Evolutionary conservation across 1,140 invertebrate species (phyloP).

Genomic region (Drosophila sp.): DNA sequence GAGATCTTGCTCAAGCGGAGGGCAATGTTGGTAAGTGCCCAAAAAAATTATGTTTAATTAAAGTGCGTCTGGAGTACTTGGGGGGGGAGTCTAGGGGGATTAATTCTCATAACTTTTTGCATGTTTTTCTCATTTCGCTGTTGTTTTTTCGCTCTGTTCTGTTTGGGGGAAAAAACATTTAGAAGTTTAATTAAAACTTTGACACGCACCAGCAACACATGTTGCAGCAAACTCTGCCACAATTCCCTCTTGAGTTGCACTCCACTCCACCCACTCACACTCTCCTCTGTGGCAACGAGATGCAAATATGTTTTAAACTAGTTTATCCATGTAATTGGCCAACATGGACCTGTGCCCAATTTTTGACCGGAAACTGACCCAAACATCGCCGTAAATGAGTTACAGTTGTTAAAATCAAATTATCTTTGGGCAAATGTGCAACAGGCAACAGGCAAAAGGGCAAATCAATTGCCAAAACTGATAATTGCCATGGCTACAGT

Average conservation of each 20-base stretch:
- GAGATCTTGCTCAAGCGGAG: conserved; percentile 71
- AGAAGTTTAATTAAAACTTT: conserved; percentile 76
- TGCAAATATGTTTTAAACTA: conserved; percentile 73
- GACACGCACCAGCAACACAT: conserved; percentile 45
- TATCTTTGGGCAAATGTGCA: conserved; percentile 9
- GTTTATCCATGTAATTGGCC: conserved; percentile 60
- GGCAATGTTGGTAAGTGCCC: conserved; percentile 77
- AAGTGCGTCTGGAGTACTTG: background rate
- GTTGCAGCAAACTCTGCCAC: conserved; percentile 18
- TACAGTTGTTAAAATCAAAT: conserved; percentile 52
- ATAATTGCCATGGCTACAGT: conserved; percentile 13
- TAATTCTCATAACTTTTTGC: conserved; percentile 31
- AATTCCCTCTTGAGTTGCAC: conserved; percentile 12
- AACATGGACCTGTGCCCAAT: conserved; percentile 20
- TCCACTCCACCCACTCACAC: background rate
- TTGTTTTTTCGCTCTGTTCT: conserved; percentile 13
- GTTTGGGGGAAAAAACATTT: conserved; percentile 57
- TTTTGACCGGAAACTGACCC: conserved; percentile 45
- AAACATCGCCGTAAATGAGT: conserved; percentile 41
- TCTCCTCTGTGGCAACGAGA: background rate
- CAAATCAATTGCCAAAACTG: conserved; percentile 11
- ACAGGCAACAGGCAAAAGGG: conserved; percentile 39
- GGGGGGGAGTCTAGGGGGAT: background rate
- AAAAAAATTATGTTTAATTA: background rate
- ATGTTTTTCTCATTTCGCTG: conserved; percentile 28